Evolutionary conservation across 2,797 vertebrate genomes (phyloP).

Genomic region (Pipistrellus kuhlii): DNA sequence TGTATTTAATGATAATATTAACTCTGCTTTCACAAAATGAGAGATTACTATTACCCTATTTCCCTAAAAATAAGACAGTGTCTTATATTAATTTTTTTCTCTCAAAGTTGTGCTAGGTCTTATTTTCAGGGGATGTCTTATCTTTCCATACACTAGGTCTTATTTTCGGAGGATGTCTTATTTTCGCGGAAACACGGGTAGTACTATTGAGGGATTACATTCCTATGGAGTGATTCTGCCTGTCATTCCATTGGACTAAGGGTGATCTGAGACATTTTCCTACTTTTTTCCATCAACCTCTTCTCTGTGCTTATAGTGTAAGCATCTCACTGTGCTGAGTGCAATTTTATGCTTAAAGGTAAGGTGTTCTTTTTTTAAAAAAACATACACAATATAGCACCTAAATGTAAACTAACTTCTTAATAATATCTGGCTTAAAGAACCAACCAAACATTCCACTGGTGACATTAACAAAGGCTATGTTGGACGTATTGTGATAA

Average conservation of each 20-base stretch:
- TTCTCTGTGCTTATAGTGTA: not conserved
- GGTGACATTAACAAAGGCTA: not conserved
- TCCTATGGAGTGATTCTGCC: not conserved
- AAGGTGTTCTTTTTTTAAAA: not conserved
- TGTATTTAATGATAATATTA: slow-evolving; percentile 30
- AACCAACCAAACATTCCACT: not conserved
- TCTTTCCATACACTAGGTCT: too few relatives aligned
- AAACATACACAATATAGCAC: not conserved
- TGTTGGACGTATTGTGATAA: not conserved
- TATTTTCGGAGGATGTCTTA: too few relatives aligned
- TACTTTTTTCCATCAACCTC: not conserved
- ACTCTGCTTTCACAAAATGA: not conserved
- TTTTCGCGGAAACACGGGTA: too few relatives aligned
- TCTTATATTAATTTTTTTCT: too few relatives aligned
- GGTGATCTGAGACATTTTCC: not conserved
- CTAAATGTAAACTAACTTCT: slow-evolving; percentile 36
- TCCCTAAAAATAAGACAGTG: too few relatives aligned
- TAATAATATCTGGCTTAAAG: slow-evolving; percentile 26
- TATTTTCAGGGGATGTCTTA: too few relatives aligned
- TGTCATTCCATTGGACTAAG: not conserved
- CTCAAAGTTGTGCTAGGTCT: too few relatives aligned
- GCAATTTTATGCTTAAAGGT: not conserved
- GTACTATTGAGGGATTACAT: not conserved
- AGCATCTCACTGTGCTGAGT: not conserved
- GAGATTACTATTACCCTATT: not conserved